Percentiles rank a stretch among this genome's conserved stretches.
These are phyloP conservation scores for Catharus ustulatus DNA, from an alignment of 2,797 vertebrate species.

Conservation along the genomic window DNA sequence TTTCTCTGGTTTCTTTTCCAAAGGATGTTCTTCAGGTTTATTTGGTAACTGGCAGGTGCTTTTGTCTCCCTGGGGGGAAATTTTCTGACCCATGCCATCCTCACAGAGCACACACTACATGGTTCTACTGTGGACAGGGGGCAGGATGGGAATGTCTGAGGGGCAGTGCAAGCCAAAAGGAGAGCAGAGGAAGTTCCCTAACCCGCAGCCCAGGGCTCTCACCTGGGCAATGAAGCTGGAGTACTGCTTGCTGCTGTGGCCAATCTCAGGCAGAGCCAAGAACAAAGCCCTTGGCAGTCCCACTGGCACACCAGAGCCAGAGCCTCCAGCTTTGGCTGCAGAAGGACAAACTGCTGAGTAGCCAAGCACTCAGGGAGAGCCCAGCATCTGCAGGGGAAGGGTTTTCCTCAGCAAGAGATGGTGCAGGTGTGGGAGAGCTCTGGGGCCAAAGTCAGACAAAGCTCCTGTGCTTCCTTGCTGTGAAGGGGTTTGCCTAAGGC, in stretches of 20 bases:
- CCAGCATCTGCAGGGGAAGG: background rate
- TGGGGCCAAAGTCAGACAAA: background rate
- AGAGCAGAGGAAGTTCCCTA: background rate
- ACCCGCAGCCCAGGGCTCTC: background rate
- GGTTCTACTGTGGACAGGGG: background rate
- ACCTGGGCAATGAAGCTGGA: background rate
- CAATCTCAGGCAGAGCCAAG: background rate
- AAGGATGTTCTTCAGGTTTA: background rate
- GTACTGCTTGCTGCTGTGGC: background rate
- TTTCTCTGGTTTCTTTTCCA: background rate
- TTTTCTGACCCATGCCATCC: background rate
- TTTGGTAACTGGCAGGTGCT: background rate
- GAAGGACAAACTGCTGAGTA: rapidly evolving
- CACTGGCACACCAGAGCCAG: background rate
- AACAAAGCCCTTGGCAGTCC: background rate
- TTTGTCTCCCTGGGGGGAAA: background rate
- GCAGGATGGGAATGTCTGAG: background rate
- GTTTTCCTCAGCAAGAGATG: background rate
- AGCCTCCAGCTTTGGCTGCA: background rate
- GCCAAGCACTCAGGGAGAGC: background rate
- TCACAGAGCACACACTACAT: background rate
- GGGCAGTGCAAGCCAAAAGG: background rate
- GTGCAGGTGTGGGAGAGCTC: background rate
- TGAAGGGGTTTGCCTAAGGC: background rate
- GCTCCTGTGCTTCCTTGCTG: background rate